A percentile compares a stretch with the other conserved stretches of the same genome.
Conservation (phyloP, 2,113 vertebrate genomes). For the Merops nubicus region DNA sequence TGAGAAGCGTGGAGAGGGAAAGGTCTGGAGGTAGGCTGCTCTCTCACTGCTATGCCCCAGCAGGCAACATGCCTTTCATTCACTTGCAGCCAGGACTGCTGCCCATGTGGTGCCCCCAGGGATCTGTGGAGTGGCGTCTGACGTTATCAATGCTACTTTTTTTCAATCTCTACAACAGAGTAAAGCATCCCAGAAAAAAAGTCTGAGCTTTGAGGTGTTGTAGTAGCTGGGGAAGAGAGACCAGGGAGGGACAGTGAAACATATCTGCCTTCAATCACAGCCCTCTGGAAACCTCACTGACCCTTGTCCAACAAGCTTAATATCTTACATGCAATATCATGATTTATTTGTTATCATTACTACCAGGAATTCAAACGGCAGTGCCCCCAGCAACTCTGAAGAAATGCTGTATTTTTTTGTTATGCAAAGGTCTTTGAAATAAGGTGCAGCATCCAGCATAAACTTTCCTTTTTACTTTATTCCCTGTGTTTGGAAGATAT, state of each 20-base stretch:
- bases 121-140: neutral
- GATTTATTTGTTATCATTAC: neutral
- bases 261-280: neutral
- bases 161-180: neutral
- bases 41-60: neutral
- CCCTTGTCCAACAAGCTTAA: neutral
- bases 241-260: neutral
- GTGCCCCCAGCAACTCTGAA: neutral
- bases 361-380: neutral
- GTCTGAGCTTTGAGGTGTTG: neutral
- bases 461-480: neutral
- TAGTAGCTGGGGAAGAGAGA: neutral
- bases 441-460: neutral
- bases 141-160: neutral
- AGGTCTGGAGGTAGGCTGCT: neutral
- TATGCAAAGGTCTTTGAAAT: neutral
- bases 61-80: neutral
- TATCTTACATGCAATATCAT: neutral
- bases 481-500: neutral
- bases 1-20: accelerated
- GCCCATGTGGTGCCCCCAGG: neutral
- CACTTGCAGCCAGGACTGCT: neutral
- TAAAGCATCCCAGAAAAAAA: neutral
- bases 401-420: neutral
- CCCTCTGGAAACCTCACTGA: neutral